Evolutionary conservation across 2,888 invertebrate genomes (phyloP).

Genomic region (Icerya purchasi): DNA sequence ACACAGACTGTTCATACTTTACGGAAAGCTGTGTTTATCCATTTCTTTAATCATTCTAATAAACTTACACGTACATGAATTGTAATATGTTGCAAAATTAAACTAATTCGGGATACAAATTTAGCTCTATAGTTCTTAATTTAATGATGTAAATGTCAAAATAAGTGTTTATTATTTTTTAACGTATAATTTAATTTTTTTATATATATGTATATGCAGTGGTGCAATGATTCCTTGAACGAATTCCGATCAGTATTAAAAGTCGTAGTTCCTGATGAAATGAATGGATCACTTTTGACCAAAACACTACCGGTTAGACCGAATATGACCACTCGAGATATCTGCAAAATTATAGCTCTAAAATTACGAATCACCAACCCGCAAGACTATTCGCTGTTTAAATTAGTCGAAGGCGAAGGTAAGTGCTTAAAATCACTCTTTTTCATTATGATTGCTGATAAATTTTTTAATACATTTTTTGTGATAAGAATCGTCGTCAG

Average conservation of each 20-base stretch:
- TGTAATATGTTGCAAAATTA: no score
- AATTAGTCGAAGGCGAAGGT: slow-evolving; percentile 78
- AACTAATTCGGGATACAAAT: no score
- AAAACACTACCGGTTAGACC: slow-evolving; percentile 83
- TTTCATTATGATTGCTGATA: no score
- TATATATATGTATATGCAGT: slow-evolving; percentile 13
- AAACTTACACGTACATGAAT: no score
- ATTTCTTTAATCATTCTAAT: no score
- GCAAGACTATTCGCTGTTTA: slow-evolving; percentile 83
- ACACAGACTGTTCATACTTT: no score
- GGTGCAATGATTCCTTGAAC: slow-evolving; percentile 27
- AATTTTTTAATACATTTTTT: not conserved
- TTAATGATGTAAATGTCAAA: no score
- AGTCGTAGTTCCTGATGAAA: slow-evolving; percentile 83
- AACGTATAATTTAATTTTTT: no score
- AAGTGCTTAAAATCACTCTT: slow-evolving; percentile 19
- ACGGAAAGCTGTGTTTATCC: no score
- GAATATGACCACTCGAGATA: slow-evolving; percentile 76
- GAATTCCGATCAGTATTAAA: slow-evolving; percentile 55
- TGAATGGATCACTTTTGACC: slow-evolving; percentile 72
- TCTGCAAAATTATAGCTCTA: slow-evolving; percentile 85
- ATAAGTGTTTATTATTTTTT: no score
- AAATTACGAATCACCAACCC: slow-evolving; percentile 89
- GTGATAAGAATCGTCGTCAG: not conserved
- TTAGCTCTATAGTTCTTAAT: no score